Evolutionary conservation across 2,113 vertebrate genomes (phyloP), one percentile per base, ranked within the genome.

Genomic region (Pollimyrus isidori): DNA sequence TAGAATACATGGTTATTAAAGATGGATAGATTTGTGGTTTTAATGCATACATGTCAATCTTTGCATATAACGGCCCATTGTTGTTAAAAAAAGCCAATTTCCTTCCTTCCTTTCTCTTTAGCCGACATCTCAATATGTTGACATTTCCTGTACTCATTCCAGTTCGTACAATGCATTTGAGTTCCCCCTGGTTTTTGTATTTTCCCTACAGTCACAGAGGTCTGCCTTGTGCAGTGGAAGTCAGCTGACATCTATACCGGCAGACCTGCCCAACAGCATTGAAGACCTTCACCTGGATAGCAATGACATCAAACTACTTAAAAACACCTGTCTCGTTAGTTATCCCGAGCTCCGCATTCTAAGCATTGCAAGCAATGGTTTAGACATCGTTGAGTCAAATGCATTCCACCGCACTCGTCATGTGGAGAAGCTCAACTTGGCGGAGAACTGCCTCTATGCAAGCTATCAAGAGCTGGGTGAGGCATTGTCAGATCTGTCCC

Each of bases 231-330:
- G 97, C 93, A 95, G 92, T 89, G 90, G 94, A 19, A 92, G 87
- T 87, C 86, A 93, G 89, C 93, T 98, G 19, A 91, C 90, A 0
- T 94, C 93, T 0, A 93, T 98, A 87, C 97, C 97, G 84, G 56
- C 17, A 53, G 89, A 92, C 84, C 95, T 97, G 45, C 95, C 91
- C 0, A 87, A 88, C 0, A 83, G 94, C 88, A 95, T 91, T 0
- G 92, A 96, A 90, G 95, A 95, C 56, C 96, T 99, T 86, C 92
- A 97, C 76, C 94, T 99, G 15, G 96, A 97, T 91, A 90, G 95
- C 93, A 99, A 99, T 91, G 90, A 94, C 87, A 96, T 99, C 49
- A 88, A 73, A 90, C 95, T 93, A 86, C 95, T 99, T 93, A 91
- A 89, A 89, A 94, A 96, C 39, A 49, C 90, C 21, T 96, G 96